Percentiles rank a stretch among this genome's conserved stretches.
Conservation (phyloP, 1,140 invertebrate genomes). For the Drosophila repletoides region DNA sequence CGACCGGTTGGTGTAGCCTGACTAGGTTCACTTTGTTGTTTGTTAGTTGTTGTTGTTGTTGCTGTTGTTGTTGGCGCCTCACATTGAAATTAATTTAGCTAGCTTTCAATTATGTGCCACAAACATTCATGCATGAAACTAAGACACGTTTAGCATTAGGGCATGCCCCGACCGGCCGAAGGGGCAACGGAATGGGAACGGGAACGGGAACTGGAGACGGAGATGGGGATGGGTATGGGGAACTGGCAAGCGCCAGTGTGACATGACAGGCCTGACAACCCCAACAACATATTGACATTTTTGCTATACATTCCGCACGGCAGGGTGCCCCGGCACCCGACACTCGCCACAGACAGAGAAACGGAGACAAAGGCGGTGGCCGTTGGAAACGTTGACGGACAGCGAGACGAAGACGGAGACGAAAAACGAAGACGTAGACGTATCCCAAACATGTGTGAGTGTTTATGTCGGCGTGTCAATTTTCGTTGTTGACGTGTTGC, state of each 20-base stretch:
- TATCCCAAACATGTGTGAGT: slow-evolving; percentile 66
- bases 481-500: slow-evolving; percentile 77
- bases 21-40: slow-evolving; percentile 13
- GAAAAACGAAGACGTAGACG: neutral
- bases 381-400: neutral
- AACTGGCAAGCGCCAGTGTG: slow-evolving; percentile 54
- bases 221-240: too few species aligned
- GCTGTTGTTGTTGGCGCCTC: slow-evolving; percentile 57
- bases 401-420: slow-evolving; percentile 13
- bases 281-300: slow-evolving; percentile 80
- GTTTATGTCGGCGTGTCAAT: slow-evolving; percentile 78
- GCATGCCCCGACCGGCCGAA: neutral
- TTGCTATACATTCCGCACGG: slow-evolving; percentile 72
- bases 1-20: slow-evolving; percentile 8
- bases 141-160: slow-evolving; percentile 63
- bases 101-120: slow-evolving; percentile 81
- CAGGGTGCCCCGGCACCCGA: slow-evolving; percentile 49
- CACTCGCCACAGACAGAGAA: neutral
- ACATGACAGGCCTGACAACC: slow-evolving; percentile 76
- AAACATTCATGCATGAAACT: slow-evolving; percentile 78
- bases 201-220: slow-evolving; percentile 9
- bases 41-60: slow-evolving; percentile 4
- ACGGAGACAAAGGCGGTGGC: neutral
- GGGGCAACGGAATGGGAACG: neutral
- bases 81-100: slow-evolving; percentile 80